phyloP scores from a whole-genome alignment of 2,888 invertebrate genomes.

The Microdon myrmicae region DNA sequence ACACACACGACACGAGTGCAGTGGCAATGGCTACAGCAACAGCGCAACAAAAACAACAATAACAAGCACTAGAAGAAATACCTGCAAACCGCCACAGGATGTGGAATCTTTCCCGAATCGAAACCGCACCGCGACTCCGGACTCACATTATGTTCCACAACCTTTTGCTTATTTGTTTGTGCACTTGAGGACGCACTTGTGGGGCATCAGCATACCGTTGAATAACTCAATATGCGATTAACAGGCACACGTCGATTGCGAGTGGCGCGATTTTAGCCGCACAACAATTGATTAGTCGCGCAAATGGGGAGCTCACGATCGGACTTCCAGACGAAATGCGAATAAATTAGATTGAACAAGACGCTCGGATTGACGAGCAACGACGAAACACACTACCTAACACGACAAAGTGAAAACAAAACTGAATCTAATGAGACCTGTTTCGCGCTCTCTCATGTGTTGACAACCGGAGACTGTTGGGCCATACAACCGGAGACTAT shows the following conservation, averaged over 20 bases:
- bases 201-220: slow-evolving; percentile 16
- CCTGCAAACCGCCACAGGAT: too few relatives aligned
- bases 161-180: too few relatives aligned
- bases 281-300: too few relatives aligned
- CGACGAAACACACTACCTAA: slow-evolving; percentile 12
- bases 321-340: too few relatives aligned
- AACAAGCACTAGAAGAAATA: not conserved
- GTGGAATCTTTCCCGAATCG: too few relatives aligned
- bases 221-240: not conserved
- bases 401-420: slow-evolving; percentile 34
- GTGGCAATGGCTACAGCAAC: not conserved
- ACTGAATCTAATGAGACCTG: slow-evolving; percentile 42
- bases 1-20: slow-evolving; percentile 2
- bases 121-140: too few relatives aligned
- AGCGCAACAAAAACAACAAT: not conserved
- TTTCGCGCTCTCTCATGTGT: slow-evolving; percentile 21
- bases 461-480: slow-evolving; percentile 24
- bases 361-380: too few relatives aligned
- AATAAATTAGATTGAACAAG: too few relatives aligned
- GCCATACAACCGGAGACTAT: too few relatives aligned
- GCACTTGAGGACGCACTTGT: slow-evolving; percentile 31
- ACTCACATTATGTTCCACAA: too few relatives aligned
- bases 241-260: slow-evolving; percentile 7
- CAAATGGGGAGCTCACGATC: too few relatives aligned
- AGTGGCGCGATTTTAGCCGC: too few relatives aligned